Evolutionary conservation across 2,888 invertebrate genomes (phyloP), one percentile per base, ranked within the genome.

Genomic region (Invenusta paracnida): DNA sequence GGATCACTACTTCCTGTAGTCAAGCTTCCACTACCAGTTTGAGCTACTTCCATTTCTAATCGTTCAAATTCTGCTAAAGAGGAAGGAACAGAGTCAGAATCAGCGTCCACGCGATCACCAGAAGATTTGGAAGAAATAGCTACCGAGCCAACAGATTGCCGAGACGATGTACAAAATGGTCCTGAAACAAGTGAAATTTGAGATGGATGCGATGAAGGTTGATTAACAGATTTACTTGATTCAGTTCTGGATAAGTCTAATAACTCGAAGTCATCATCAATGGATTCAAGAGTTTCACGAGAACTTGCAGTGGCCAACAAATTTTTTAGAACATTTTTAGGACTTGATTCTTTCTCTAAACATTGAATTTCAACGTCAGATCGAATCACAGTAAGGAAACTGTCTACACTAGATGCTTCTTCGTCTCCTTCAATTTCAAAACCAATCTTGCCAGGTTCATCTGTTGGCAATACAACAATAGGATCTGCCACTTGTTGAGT

Each of bases 31-130:
- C 28, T 30, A 13, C 23, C 84, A 29, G 27, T 27, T 17, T 83
- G 48, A 48, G 48, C 83, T 13, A 67, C 23, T n/a, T 84, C 84
- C 0, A 25, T 23, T 84, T 84, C 84, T 29, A 84, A 66, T 81
- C 82, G 17, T 84, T 84, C 84, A 84, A 84, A 84, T 28, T 84
- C 84, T 23, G 81, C 84, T 25, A 84, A 29, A 11, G 84, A 84
- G 0, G 84, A 84, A 25, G 48, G 48, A 48, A 48, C 48, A 48
- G 48, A 48, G 17, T 48, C 48, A 48, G 48, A 48, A 17, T 48
- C 48, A 48, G 48, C 17, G 17, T 17, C 48, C 5, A 17, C 17
- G 17, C 48, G 48, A 48, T 17, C 48, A 17, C 48, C 48, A 48
- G 17, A 11, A 48, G 48, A 48, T n/a, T n/a, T n/a, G n/a, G n/a